These are phyloP conservation scores for Pandemis corylana DNA, from an alignment of 2,888 invertebrate genomes.

Conservation along the genomic window DNA sequence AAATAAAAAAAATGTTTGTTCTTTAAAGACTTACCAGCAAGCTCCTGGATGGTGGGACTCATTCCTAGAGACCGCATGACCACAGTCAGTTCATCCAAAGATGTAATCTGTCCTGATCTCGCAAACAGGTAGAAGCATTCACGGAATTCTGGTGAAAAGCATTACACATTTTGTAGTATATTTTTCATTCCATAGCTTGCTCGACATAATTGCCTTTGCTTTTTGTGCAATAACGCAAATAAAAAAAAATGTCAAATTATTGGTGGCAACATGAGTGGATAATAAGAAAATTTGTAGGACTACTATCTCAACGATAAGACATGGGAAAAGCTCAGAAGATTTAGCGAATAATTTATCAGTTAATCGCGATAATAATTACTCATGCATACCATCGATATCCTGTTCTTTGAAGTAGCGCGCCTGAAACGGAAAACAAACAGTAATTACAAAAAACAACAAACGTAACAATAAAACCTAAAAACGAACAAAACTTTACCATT, in stretches of 20 bases:
- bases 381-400: constrained; percentile 94
- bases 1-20: neutral
- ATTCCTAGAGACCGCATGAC: constrained; percentile 98
- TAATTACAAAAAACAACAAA: neutral
- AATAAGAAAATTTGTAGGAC: too few species aligned
- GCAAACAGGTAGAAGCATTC: constrained; percentile 98
- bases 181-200: neutral
- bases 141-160: constrained; percentile 91
- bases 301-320: too few species aligned
- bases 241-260: too few species aligned
- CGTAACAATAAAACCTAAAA: neutral
- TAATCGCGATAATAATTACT: constrained; percentile 16
- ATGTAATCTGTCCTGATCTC: constrained; percentile 93
- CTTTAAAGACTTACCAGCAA: constrained; percentile 86
- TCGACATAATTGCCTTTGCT: neutral
- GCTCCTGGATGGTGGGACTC: constrained; percentile 96
- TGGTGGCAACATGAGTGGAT: too few species aligned
- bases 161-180: neutral
- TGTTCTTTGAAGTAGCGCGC: constrained; percentile 97
- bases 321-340: neutral
- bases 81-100: constrained; percentile 94
- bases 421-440: constrained; percentile 80
- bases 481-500: constrained; percentile 25
- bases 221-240: too few species aligned
- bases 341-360: neutral